A percentile compares a stretch with the other conserved stretches of the same genome.
These are phyloP conservation scores for Tribolium madens DNA, from an alignment of 1,140 invertebrate genomes.

Conservation along the genomic window DNA sequence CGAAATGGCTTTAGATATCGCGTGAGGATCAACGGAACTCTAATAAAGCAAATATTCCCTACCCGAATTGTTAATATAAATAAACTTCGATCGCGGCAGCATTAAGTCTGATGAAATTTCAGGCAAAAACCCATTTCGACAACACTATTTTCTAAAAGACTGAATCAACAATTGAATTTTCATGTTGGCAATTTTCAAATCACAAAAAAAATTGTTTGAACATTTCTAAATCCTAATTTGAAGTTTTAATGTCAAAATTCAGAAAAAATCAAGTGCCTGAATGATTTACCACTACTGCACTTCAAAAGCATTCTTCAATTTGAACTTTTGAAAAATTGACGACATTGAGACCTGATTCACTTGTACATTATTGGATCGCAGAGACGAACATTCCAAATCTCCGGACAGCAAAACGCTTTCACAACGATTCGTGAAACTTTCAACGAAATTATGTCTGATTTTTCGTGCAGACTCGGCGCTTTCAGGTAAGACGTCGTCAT, in stretches of 20 bases:
- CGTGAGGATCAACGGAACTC: conserved; percentile 29
- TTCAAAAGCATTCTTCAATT: neutral
- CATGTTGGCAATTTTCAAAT: no score
- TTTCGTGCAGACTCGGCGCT: neutral
- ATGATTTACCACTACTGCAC: no score
- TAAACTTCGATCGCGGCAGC: conserved; percentile 39
- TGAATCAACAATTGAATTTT: no score
- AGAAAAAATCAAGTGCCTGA: no score
- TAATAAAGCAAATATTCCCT: conserved; percentile 44
- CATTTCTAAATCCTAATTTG: no score
- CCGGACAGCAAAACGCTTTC: conserved; percentile 10
- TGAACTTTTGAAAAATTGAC: neutral
- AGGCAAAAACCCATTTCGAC: no score
- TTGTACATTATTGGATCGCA: neutral
- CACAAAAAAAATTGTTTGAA: no score
- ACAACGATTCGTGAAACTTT: conserved; percentile 8
- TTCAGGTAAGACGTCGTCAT: conserved; percentile 3
- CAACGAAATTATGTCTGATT: conserved; percentile 1
- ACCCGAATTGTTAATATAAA: conserved; percentile 43
- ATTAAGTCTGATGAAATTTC: conserved; percentile 33
- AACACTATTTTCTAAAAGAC: no score
- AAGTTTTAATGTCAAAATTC: no score
- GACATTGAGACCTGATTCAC: neutral
- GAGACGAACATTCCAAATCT: neutral
- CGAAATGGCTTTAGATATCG: conserved; percentile 25